Evolutionary conservation across 2,797 vertebrate genomes (phyloP), one percentile per base, ranked within the genome.

Genomic region (Pterois miles): DNA sequence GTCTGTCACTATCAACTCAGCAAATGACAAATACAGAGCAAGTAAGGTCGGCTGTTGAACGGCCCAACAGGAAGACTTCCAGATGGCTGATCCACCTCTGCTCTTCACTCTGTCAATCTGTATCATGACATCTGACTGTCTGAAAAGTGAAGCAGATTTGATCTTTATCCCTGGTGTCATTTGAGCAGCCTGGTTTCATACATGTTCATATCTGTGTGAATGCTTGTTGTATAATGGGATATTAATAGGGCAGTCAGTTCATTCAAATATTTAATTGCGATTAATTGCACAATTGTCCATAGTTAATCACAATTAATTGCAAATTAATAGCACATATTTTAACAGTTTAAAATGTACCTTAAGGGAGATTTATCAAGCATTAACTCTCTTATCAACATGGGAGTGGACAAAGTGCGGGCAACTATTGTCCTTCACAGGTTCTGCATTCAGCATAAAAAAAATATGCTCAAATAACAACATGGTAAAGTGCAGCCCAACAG

Each of bases 1-100:
- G 79, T 77, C 86, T 69, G 78, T 82, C 80, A 23, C 86, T 53
- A 66, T 86, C 78, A 84, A 68, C 59, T 71, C 72, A 43, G 57
- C 54, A 60, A 34, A 78, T 84, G 79, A 86, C 75, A 84, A 82
- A 81, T 27, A 43, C 13, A 57, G 66, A 56, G 65, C 22, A n/a
- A 70, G 64, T 22, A n/a, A 77, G 69, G 79, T 57, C 38, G 1
- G 52, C 18, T 4, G 73, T 62, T 14, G 9, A 67, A 53, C 46
- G 8, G 60, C 60, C 48, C 66, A 59, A 25, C 58, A 69, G 71
- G 53, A 78, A 69, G 33, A 64, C 60, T 22, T 81, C 76, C 82
- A 84, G 84, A 87, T 81, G 81, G 86, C 48, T 7, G 23, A 31
- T 65, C 68, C 16, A 58, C 71, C 81, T 85, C 59, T 76, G 73